Evolutionary conservation across 2,888 invertebrate species (phyloP), one percentile per base, ranked within the genome.

Genomic region (Uropetala carovei): DNA sequence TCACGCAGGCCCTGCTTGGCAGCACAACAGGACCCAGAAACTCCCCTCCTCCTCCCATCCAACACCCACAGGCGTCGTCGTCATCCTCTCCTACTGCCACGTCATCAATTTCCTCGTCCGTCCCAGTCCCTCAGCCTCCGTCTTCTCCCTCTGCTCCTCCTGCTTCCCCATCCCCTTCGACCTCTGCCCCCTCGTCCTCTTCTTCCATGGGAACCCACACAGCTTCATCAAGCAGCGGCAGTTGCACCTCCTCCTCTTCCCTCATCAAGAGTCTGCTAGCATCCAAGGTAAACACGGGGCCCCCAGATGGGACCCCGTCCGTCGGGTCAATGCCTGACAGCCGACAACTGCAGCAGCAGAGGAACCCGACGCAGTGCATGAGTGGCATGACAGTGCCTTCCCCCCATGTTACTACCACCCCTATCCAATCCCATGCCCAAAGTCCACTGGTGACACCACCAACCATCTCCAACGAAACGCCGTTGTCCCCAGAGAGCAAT

Each of bases 241-340:
- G 89, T 64, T 89, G 89, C 43, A 68, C 89, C n/a, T 86, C 92
- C 13, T 86, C 85, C 0, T 86, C 98, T 92, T 98, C 98, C 93
- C 96, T 99, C 94, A 99, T 99, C 95, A 99, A 99, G 95, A 98
- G 98, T 95, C 96, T 99, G 93, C 96, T 99, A 95, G 99, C 99
- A 94, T 98, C 98, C 95, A 99, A 99, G 97, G 98, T 98, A 96
- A 96, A 96, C 96, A 96, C 96, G 95, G 93, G 92, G 84, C 92
- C 92, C 81, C 81, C 92, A 68, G 92, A 83, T 11, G 92, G 92
- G 57, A 85, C 92, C 93, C 92, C 92, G 92, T 92, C 93, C 93
- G 93, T 93, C 93, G 64, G 92, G 93, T 93, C 93, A 92, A 91
- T 92, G 93, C 92, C 92, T 93, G 89, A 89, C 89, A 89, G 68